Evolutionary conservation across 2,888 invertebrate species (phyloP).

Genomic region (Drosophila suboccidentalis): DNA sequence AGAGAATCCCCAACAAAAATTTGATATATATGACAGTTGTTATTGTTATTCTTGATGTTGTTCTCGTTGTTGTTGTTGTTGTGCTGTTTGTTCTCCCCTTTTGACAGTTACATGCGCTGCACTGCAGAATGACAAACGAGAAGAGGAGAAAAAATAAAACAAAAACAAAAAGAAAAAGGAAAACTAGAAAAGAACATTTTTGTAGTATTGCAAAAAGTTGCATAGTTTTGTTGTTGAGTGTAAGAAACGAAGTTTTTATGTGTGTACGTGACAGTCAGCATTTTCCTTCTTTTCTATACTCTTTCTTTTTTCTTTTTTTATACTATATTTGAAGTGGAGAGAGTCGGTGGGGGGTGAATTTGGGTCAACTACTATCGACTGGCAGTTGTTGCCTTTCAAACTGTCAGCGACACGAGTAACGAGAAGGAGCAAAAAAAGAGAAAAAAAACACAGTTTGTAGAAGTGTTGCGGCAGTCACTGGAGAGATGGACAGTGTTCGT

Average conservation of each 20-base stretch:
- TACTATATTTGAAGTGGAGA: neutral
- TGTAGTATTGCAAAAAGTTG: slow-evolving; percentile 27
- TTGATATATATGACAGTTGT: slow-evolving; percentile 51
- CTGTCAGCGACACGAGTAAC: slow-evolving; percentile 55
- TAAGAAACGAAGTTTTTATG: slow-evolving; percentile 31
- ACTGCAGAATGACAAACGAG: slow-evolving; percentile 58
- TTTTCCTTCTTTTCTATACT: slow-evolving; percentile 22
- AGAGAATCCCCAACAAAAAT: slow-evolving; percentile 21
- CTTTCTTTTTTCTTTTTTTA: slow-evolving; percentile 1
- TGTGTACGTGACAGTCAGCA: slow-evolving; percentile 57
- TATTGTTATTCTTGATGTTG: slow-evolving; percentile 26
- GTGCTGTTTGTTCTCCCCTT: slow-evolving; percentile 16
- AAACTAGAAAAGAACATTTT: slow-evolving; percentile 2
- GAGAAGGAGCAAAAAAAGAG: neutral
- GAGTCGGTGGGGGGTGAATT: slow-evolving; percentile 39
- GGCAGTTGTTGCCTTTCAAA: slow-evolving; percentile 62
- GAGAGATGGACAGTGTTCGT: slow-evolving; percentile 49
- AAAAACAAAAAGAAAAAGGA: neutral
- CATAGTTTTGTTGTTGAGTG: slow-evolving; percentile 34
- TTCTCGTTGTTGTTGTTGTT: slow-evolving; percentile 21
- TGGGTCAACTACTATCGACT: slow-evolving; percentile 79
- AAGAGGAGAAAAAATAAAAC: neutral
- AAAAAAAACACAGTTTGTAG: slow-evolving; percentile 25
- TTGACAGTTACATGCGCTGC: slow-evolving; percentile 64
- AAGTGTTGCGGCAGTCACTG: slow-evolving; percentile 61